Base-by-base conservation (phyloP, 1,140 invertebrate genomes). In the Euborellia annulipes region DNA sequence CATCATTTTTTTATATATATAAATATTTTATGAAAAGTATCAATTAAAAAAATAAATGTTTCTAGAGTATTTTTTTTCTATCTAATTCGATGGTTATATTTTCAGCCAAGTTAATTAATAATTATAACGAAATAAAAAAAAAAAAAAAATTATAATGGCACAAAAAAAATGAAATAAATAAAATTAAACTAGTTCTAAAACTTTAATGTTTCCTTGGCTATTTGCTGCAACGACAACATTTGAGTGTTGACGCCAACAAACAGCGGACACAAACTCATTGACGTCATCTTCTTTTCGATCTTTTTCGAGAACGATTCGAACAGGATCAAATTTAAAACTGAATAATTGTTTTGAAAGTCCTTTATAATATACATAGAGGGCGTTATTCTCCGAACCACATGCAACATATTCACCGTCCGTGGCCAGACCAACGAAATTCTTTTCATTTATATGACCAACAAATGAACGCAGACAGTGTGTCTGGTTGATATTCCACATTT, bases 361-460 rank as follows among this genome's bases (percentile, higher is more conserved):
- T 60, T 91, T 85, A 59, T 93, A 95, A 64, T 95, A 97, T 41
- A 96, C 71, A 63, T 91, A 95, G 2, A 96, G 65, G 1, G 89
- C 79, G 64, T 95, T 95, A 58, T 95, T 94, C 67, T 97, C 91
- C 11, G 89, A 94, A 38, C 92, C 93, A 68, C 90, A 95, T 2
- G 88, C 88, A 17, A 97, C 76, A 62, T 92, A 95, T 59, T 91
- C 83, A 2, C 89, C 90, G 66, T 95, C 87, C 0, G 89, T 93
- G 0, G 90, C 88, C n/a, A 97, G 62, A 0, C 92, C 92, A 8
- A 97, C 90, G 69, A 96, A 97, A 63, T 95, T 95, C 61, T 95
- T 96, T 62, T 96, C 92, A 64, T 97, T 97, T 1, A 83, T 73
- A 65, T 97, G 91, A 1, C 88, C 89, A n/a, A 81, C 77, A 65